Conservation (phyloP, 2,113 vertebrate species). For the Rhynchopsitta pachyrhyncha region DNA sequence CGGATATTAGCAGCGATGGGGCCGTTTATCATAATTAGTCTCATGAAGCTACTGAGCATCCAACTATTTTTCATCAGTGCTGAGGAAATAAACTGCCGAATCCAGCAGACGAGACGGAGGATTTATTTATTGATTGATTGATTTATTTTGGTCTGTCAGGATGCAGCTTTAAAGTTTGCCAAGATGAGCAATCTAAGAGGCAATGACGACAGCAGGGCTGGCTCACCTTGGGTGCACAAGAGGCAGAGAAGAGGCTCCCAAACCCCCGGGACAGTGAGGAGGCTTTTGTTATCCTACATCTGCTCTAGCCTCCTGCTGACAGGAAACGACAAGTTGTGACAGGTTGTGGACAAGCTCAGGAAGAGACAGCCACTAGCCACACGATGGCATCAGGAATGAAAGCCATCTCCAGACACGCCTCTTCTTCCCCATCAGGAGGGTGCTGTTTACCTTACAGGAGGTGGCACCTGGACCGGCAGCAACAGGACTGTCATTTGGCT, state of each 20-base stretch:
- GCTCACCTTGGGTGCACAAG: not conserved
- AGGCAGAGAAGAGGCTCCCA: not conserved
- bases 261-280: not conserved
- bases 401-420: not conserved
- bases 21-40: conserved; percentile 75
- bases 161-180: conserved; percentile 41
- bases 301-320: conserved; percentile 5
- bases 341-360: not conserved
- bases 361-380: not conserved
- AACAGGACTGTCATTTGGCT: not conserved
- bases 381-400: not conserved
- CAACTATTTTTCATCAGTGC: conserved; percentile 60
- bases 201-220: conserved; percentile 8
- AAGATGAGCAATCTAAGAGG: conserved; percentile 31
- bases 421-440: not conserved
- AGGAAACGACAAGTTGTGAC: not conserved
- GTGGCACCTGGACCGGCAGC: not conserved
- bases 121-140: conserved; percentile 72
- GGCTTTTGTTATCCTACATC: conserved; percentile 14
- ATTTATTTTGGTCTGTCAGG: conserved; percentile 69
- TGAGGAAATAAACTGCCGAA: conserved; percentile 66
- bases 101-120: conserved; percentile 38
- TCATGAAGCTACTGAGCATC: conserved; percentile 72
- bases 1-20: conserved; percentile 71
- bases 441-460: not conserved